A percentile compares a stretch with the other conserved stretches of the same genome.
Evolutionary conservation across 2,113 vertebrate species (phyloP).

Genomic region (Ancistrus triradiatus): DNA sequence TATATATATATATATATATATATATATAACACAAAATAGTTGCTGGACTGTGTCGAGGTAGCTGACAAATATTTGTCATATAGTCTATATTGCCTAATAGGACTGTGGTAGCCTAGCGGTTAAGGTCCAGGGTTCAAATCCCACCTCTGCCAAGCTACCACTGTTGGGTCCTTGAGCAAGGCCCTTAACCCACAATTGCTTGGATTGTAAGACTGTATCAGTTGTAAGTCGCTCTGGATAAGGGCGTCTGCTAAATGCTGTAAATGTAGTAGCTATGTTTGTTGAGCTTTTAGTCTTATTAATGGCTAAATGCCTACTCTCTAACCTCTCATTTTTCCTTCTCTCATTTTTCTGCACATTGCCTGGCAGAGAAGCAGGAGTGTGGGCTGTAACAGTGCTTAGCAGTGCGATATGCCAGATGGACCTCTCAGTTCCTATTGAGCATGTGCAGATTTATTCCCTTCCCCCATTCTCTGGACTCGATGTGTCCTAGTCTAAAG

Average conservation of each 20-base stretch:
- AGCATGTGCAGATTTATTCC: slow-evolving; percentile 1
- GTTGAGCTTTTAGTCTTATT: neutral
- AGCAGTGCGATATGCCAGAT: slow-evolving; percentile 31
- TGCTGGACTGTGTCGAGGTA: no score
- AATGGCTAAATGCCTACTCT: neutral
- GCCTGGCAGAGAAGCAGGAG: slow-evolving; percentile 23
- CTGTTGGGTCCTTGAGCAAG: no score
- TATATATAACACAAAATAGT: no score
- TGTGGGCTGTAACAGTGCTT: slow-evolving; percentile 30
- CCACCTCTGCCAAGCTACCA: no score
- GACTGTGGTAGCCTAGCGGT: no score
- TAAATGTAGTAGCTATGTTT: no score
- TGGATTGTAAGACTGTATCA: no score
- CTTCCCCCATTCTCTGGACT: neutral
- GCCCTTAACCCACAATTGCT: no score
- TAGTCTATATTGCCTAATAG: no score
- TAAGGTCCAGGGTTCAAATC: no score
- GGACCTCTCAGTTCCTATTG: slow-evolving; percentile 21
- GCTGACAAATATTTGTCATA: no score
- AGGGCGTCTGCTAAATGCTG: neutral
- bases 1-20: no score
- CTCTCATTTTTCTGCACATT: slow-evolving; percentile 39
- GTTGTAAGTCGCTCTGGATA: neutral
- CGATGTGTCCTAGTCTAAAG: slow-evolving; percentile 12
- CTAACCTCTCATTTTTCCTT: slow-evolving; percentile 27